Conservation (phyloP, 2,797 vertebrate species). For the Champsocephalus gunnari region DNA sequence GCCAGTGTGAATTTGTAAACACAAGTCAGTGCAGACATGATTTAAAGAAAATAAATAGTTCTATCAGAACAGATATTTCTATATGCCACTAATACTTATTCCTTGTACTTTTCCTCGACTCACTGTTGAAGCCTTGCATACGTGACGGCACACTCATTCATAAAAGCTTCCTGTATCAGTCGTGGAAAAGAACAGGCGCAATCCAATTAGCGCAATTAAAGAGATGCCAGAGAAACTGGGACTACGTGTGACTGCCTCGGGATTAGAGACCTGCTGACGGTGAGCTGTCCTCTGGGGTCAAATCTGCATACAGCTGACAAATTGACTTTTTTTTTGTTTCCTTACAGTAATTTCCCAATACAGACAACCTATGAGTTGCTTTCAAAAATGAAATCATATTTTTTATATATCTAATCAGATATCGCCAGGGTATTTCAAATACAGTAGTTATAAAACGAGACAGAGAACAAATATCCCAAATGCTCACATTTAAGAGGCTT, state of each 20-base stretch:
- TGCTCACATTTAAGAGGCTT: neutral
- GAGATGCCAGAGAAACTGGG: conserved; percentile 52
- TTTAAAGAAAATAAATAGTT: neutral
- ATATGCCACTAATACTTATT: neutral
- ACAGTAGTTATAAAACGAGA: neutral
- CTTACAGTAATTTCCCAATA: neutral
- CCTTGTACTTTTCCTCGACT: neutral
- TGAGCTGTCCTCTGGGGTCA: conserved; percentile 35
- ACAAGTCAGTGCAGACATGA: neutral
- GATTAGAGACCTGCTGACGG: conserved; percentile 63
- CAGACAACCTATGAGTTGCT: neutral
- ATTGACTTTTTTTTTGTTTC: neutral
- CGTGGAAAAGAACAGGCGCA: conserved; percentile 47
- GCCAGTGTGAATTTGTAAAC: neutral
- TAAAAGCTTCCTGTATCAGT: conserved; percentile 51
- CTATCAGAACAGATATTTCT: neutral
- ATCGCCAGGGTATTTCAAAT: neutral
- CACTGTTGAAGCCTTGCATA: neutral
- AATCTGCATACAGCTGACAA: neutral
- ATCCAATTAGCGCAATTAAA: conserved; percentile 72
- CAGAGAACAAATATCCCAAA: no score
- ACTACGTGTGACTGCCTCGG: conserved; percentile 20
- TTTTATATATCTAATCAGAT: no score
- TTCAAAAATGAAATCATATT: neutral
- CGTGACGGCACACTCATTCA: conserved; percentile 34